phyloP scores from a whole-genome alignment of 2,888 invertebrate genomes.

The Drosophila anomalata region DNA sequence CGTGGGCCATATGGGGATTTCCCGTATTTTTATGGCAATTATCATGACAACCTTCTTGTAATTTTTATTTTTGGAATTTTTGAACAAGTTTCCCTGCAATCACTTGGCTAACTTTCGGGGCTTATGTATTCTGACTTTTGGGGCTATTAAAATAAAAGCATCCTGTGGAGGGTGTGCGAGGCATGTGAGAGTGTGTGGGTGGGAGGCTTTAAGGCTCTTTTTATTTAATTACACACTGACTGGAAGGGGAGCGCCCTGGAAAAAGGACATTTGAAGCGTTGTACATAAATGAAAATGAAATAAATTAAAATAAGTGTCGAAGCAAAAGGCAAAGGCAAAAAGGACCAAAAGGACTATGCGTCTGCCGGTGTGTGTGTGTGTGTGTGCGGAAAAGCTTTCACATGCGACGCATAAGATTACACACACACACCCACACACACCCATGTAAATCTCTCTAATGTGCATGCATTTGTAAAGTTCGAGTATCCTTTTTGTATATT shows the following conservation, averaged over 20 bases:
- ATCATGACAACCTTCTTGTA: background rate
- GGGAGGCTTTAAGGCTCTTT: constrained; percentile 48
- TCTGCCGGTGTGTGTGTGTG: constrained; percentile 7
- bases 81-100: background rate
- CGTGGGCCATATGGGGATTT: no score
- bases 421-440: constrained; percentile 44
- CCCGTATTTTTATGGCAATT: no score
- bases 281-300: constrained; percentile 72
- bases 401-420: constrained; percentile 73
- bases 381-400: constrained; percentile 45
- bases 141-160: constrained; percentile 67
- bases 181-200: background rate
- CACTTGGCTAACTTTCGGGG: background rate
- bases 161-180: background rate
- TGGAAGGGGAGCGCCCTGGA: constrained; percentile 1
- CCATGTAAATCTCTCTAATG: constrained; percentile 66
- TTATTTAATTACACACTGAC: constrained; percentile 68
- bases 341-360: constrained; percentile 55
- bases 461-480: constrained; percentile 81
- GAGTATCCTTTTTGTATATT: constrained; percentile 62
- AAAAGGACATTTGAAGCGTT: constrained; percentile 66
- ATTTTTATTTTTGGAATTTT: background rate
- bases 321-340: constrained; percentile 61
- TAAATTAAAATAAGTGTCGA: constrained; percentile 78
- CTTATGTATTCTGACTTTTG: constrained; percentile 20